phyloP scores from a whole-genome alignment of 2,888 invertebrate genomes.

The Torymus texanus region DNA sequence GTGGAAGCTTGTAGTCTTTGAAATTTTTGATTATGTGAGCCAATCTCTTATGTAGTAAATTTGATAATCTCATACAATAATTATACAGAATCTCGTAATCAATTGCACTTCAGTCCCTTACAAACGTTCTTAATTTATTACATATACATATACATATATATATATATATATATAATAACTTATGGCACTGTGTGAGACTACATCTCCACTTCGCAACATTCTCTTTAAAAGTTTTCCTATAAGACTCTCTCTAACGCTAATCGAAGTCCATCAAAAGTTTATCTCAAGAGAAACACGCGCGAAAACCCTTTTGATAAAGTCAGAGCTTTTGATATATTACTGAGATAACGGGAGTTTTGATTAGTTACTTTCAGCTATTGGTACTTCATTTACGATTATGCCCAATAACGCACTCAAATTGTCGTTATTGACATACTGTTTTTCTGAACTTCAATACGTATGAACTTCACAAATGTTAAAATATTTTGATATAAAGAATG shows the following conservation, averaged over 20 bases:
- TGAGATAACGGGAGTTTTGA: slow-evolving; percentile 5
- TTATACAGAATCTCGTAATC: slow-evolving; percentile 26
- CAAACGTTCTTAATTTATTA: slow-evolving; percentile 23
- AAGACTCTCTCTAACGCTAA: slow-evolving; percentile 27
- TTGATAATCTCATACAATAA: background rate
- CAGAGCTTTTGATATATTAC: slow-evolving; percentile 29
- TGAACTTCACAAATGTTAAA: too few relatives aligned
- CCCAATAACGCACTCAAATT: background rate
- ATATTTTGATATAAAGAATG: background rate
- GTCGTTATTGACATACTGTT: too few relatives aligned
- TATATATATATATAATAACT: slow-evolving; percentile 28
- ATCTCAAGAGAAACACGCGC: background rate
- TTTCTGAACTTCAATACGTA: too few relatives aligned
- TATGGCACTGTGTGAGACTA: slow-evolving; percentile 45
- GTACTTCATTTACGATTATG: background rate
- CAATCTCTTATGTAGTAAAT: too few relatives aligned
- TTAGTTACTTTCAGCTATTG: slow-evolving; percentile 6
- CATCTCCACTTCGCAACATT: slow-evolving; percentile 27
- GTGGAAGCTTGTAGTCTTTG: too few relatives aligned
- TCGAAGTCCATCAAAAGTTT: slow-evolving; percentile 44
- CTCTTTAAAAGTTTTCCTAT: slow-evolving; percentile 31
- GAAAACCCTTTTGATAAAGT: slow-evolving; percentile 43
- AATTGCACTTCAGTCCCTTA: slow-evolving; percentile 48
- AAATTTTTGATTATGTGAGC: too few relatives aligned
- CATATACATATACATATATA: slow-evolving; percentile 7